A percentile compares a stretch with the other conserved stretches of the same genome.
phyloP scores from a whole-genome alignment of 2,888 invertebrate genomes.

The Aleiodes leptofemur region DNA sequence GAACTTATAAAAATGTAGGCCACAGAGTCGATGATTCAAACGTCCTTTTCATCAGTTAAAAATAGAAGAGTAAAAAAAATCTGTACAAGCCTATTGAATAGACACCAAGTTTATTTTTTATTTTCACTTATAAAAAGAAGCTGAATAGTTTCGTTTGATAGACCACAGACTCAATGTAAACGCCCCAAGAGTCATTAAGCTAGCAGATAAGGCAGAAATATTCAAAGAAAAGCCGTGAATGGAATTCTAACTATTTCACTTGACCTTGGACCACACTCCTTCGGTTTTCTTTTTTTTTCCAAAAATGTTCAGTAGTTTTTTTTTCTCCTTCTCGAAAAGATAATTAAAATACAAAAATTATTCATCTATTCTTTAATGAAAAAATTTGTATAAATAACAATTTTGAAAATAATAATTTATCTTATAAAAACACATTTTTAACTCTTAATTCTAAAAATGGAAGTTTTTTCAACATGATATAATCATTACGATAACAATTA shows the following conservation, averaged over 20 bases:
- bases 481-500: slow-evolving; percentile 49
- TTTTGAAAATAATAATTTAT: slow-evolving; percentile 29
- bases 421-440: slow-evolving; percentile 52
- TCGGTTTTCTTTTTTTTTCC: neutral
- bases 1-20: slow-evolving; percentile 58
- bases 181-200: slow-evolving; percentile 58
- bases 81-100: slow-evolving; percentile 53
- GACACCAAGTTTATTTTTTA: slow-evolving; percentile 33
- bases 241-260: slow-evolving; percentile 8
- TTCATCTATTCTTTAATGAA: slow-evolving; percentile 15
- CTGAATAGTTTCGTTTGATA: slow-evolving; percentile 1
- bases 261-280: slow-evolving; percentile 40
- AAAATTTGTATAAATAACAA: slow-evolving; percentile 22
- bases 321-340: neutral
- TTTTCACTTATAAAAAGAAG: slow-evolving; percentile 31
- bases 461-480: slow-evolving; percentile 48
- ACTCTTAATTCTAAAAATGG: slow-evolving; percentile 53
- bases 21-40: slow-evolving; percentile 60
- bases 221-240: slow-evolving; percentile 19
- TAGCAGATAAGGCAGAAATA: slow-evolving; percentile 40
- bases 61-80: slow-evolving; percentile 61
- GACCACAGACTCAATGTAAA: slow-evolving; percentile 58
- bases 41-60: slow-evolving; percentile 66
- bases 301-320: neutral
- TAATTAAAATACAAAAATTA: neutral